Conservation (phyloP, 2,113 vertebrate genomes). For the Nanorana parkeri region DNA sequence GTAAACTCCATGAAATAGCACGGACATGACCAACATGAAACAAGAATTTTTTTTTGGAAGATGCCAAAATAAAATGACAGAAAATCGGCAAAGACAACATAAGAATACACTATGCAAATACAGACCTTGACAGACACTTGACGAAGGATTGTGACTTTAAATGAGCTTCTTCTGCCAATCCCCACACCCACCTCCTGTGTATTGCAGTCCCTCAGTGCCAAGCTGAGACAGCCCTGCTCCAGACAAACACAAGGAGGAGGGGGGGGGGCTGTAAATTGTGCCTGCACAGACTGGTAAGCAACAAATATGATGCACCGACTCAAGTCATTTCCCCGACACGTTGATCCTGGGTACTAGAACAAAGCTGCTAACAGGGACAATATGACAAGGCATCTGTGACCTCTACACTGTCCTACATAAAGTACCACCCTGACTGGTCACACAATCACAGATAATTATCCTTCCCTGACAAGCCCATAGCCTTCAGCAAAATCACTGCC, state of each 20-base stretch:
- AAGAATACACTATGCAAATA: background rate
- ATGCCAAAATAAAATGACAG: background rate
- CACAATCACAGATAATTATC: constrained; percentile 19
- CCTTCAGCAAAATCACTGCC: constrained; percentile 15
- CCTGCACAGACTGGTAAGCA: background rate
- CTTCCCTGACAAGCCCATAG: constrained; percentile 10
- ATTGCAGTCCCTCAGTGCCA: constrained; percentile 36
- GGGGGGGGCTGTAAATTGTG: background rate
- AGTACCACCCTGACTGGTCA: constrained; percentile 6
- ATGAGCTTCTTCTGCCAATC: constrained; percentile 5
- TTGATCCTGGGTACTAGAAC: background rate
- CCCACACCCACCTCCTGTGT: constrained; percentile 25
- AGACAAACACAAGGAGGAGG: constrained; percentile 23
- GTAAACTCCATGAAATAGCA: too few relatives aligned
- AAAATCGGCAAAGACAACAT: background rate
- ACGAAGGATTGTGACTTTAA: constrained; percentile 16
- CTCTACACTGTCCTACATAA: constrained; percentile 4
- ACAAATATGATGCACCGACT: constrained; percentile 1
- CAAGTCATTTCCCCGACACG: background rate
- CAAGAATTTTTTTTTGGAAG: too few relatives aligned
- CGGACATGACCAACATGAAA: too few relatives aligned
- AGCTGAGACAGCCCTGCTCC: constrained; percentile 21
- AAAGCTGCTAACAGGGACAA: background rate
- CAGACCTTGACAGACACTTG: constrained; percentile 1
- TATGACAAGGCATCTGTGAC: background rate